Evolutionary conservation across 2,888 invertebrate genomes (phyloP).

Genomic region (Antheraea assamensis): DNA sequence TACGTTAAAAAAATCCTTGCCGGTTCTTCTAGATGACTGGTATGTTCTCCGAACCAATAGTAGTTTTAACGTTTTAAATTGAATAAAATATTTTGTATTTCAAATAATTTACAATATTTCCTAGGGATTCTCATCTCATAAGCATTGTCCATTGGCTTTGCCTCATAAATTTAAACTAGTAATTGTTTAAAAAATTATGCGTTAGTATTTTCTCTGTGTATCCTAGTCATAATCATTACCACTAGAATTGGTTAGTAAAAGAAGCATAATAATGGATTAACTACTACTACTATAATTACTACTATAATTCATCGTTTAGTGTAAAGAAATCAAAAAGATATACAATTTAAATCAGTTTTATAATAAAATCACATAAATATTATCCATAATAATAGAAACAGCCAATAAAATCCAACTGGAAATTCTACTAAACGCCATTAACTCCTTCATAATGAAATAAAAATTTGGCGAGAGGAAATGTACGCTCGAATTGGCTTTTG

Average conservation of each 20-base stretch:
- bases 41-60: too few species aligned
- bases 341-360: neutral
- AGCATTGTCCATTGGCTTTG: too few species aligned
- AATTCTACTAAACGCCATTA: constrained; percentile 30
- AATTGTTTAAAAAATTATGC: too few species aligned
- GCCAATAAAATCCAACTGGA: constrained; percentile 24
- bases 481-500: constrained; percentile 38
- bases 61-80: too few species aligned
- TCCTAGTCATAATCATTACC: too few species aligned
- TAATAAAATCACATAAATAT: neutral
- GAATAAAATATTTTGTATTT: too few species aligned
- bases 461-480: constrained; percentile 43
- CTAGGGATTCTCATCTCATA: too few species aligned
- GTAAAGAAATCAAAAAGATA: neutral
- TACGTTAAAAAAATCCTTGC: too few species aligned
- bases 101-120: too few species aligned
- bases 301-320: neutral
- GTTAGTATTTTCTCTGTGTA: too few species aligned
- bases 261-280: neutral
- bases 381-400: constrained; percentile 1
- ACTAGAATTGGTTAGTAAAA: neutral
- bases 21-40: too few species aligned
- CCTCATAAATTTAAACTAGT: too few species aligned
- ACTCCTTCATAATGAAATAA: constrained; percentile 44
- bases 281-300: neutral